Base-by-base conservation (phyloP, 1,140 invertebrate genomes). In the Drosophila teissieri region DNA sequence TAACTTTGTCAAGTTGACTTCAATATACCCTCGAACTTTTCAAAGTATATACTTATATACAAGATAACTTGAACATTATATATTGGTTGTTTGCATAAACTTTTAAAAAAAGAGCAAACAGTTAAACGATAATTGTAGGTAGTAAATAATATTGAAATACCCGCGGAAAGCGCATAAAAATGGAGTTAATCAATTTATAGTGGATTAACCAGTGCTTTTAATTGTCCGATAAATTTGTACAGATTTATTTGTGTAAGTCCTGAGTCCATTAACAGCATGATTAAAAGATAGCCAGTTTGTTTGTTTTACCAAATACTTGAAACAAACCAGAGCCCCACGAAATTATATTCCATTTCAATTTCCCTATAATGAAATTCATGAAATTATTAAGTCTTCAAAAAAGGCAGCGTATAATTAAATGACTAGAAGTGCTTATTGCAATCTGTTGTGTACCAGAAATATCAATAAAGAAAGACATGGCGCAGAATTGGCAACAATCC, bases 241-340 rank as follows among this genome's bases (percentile, higher is more conserved):
- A 17, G 46, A 49, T 51, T 34, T 34, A 51, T 51, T 51, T 51
- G 27, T 17, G 15, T 11, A 51, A 15, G 11, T 17, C 8, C 15
- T 17, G 48, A 15, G 24, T 51, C 14, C n/a, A 51, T 51, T 51
- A 51, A 51, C 24, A 51, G n/a, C 24, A 15, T 17, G n/a, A 51
- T 34, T 51, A 31, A 49, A 2, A 15, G 46, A 27, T 27, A n/a
- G 14, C 1, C 27, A 4, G 24, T 12, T 34, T 51, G 10, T 34
- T 34, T 34, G 11, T 12, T 51, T 53, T 52, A 36, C n/a, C n/a
- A 17, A 52, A 19, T 52, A 3, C 17, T 19, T 36, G 14, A 8
- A 52, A 19, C 19, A 19, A 36, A 19, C 2, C 14, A 37, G 19
- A 34, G 7, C 48, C 2, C 3, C n/a, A n/a, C n/a, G n/a, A n/a